Conservation (phyloP, 2,888 invertebrate genomes). For the Ormyrus pomaceus region DNA sequence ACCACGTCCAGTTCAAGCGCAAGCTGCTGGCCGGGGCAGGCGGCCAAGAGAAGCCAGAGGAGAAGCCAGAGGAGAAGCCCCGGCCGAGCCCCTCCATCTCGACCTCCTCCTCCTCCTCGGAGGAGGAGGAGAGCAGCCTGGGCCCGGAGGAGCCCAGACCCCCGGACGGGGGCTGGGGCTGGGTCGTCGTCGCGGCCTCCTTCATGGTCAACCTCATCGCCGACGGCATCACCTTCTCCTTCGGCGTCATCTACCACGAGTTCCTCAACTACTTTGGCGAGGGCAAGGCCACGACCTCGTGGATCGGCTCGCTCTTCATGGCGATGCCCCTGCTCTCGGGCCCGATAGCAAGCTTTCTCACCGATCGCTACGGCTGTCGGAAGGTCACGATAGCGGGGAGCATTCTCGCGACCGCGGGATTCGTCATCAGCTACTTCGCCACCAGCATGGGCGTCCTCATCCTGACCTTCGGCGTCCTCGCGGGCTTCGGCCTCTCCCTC, state of each 20-base stretch:
- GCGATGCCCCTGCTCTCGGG: constrained; percentile 92
- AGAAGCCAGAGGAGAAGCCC: constrained; percentile 20
- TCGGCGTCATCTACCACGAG: constrained; percentile 92
- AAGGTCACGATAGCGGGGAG: constrained; percentile 88
- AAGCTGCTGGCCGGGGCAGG: constrained; percentile 53
- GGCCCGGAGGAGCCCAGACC: constrained; percentile 83
- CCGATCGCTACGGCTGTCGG: constrained; percentile 88
- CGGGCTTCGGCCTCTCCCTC: constrained; percentile 90
- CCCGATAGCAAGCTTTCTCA: constrained; percentile 89
- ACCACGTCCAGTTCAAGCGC: constrained; percentile 72
- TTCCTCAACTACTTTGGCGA: constrained; percentile 90
- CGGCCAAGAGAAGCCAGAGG: constrained; percentile 53
- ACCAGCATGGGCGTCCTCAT: constrained; percentile 87
- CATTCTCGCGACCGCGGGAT: constrained; percentile 85
- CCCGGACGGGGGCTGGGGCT: constrained; percentile 95
- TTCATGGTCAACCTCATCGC: constrained; percentile 94
- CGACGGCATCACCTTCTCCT: constrained; percentile 94
- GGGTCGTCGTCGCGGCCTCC: constrained; percentile 93
- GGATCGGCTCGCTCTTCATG: constrained; percentile 94
- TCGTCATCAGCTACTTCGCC: constrained; percentile 85
- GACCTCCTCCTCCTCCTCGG: constrained; percentile 75
- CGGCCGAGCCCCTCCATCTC: constrained; percentile 71
- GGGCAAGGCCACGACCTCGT: constrained; percentile 90
- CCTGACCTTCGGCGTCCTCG: constrained; percentile 88
- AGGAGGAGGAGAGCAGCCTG: constrained; percentile 80